These are phyloP conservation scores for Dromiciops gliroides DNA, from an alignment of 2,113 vertebrate genomes.

Conservation along the genomic window DNA sequence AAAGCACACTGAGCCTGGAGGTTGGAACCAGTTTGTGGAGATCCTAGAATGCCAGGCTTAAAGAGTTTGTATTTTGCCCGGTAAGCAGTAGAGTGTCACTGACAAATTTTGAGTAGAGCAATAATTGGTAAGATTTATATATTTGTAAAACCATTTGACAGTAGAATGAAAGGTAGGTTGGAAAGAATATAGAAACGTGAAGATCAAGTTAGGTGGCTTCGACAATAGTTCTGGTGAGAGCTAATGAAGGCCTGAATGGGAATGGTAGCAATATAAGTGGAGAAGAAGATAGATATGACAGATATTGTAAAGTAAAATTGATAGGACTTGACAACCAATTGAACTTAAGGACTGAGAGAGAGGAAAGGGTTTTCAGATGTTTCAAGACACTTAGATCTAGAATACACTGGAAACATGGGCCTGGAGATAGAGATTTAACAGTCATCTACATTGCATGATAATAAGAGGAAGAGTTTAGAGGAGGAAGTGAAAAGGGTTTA, in stretches of 20 bases:
- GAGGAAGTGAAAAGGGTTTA: background rate
- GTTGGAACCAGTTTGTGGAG: background rate
- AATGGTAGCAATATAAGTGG: background rate
- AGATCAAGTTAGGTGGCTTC: background rate
- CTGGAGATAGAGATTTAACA: background rate
- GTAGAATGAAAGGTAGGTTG: background rate
- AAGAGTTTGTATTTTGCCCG: background rate
- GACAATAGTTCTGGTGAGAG: background rate
- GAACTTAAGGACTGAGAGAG: background rate
- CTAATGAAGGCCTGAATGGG: background rate
- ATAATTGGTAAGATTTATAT: background rate
- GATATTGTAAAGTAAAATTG: background rate
- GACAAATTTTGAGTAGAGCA: background rate
- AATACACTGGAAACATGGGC: background rate
- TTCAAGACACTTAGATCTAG: background rate
- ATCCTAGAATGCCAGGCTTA: background rate
- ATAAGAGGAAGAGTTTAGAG: background rate
- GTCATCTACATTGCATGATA: background rate
- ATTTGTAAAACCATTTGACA: background rate
- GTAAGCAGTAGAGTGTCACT: background rate
- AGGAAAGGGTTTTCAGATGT: background rate
- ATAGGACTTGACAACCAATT: background rate
- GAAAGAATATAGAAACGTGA: background rate
- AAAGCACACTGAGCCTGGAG: background rate
- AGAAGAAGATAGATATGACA: background rate